Evolutionary conservation across 2,113 vertebrate genomes (phyloP).

Genomic region (Erinaceus europaeus): DNA sequence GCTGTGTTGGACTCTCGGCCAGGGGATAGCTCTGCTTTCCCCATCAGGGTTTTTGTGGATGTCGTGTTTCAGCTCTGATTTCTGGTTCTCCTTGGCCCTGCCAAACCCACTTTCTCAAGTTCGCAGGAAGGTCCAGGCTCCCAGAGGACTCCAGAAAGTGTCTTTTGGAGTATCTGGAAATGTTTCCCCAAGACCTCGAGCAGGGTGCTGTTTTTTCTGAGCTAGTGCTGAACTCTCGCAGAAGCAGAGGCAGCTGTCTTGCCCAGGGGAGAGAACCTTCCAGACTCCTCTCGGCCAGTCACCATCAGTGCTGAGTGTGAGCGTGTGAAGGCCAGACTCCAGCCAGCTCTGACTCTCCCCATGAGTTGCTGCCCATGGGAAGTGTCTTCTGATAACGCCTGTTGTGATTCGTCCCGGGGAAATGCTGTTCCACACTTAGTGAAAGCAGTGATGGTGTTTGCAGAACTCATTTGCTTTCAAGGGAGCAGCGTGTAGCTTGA

Average conservation of each 20-base stretch:
- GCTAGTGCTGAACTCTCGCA: conserved; percentile 52
- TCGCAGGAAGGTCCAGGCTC: not conserved
- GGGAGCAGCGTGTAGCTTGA: not conserved
- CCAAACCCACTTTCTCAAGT: not conserved
- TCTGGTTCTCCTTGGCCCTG: not conserved
- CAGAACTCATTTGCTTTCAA: not conserved
- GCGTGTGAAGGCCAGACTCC: not conserved
- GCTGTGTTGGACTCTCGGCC: too few species aligned
- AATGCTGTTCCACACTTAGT: not conserved
- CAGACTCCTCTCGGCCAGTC: not conserved
- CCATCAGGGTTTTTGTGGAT: not conserved
- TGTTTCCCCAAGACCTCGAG: not conserved
- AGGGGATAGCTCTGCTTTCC: not conserved
- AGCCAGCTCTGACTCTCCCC: not conserved
- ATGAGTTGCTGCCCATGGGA: not conserved
- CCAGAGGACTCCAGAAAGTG: not conserved
- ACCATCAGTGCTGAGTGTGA: not conserved
- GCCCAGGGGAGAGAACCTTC: not conserved
- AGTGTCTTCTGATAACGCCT: not conserved
- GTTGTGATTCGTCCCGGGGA: not conserved
- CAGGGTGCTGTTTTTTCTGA: conserved; percentile 67
- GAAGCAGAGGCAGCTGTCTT: not conserved
- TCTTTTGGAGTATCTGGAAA: not conserved
- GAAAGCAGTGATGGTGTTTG: not conserved
- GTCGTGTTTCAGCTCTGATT: not conserved